Base-by-base conservation (phyloP, 2,888 invertebrate genomes). In the Creontiades dilutus region DNA sequence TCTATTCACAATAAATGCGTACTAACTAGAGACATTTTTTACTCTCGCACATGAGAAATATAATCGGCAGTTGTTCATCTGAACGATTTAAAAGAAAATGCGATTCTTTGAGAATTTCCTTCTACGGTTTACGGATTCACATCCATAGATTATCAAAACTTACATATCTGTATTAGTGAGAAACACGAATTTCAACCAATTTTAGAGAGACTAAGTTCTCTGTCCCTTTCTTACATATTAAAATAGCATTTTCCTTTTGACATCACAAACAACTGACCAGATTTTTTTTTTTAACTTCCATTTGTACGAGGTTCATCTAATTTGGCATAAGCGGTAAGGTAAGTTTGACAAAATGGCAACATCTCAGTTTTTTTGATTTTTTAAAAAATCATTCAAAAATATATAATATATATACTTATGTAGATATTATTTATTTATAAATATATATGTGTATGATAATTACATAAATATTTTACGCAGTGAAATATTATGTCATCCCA, bases 341-440 rank as follows among this genome's bases (percentile, higher is more conserved):
- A 52, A 52, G 12, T 48, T 46, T 47, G 52, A 27, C 47, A 68
- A 86, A 86, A 75, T 86, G 86, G 86, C 86, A 86, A 86, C 76
- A 52, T 37, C 28, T 78, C 82, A 82, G 23, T 52, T 80, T 46
- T n/a, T n/a, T 82, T 23, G 82, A 55, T 82, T 19, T 28, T 85
- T 85, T 61, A 4, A 85, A 57, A 85, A 85, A 85, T 57, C 86
- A 86, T 75, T 86, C 75, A 75, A 86, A 86, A 86, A 86, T 86
- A 86, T 86, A 86, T 27, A 61, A 85, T 86, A 46, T 82, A 37
- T 37, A 37, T 37, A 37, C 37, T 37, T 37, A 37, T 37, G 37
- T 37, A 37, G 82, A 48, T 48, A 47, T 47, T 82, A 82, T 82
- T 27, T 52, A 82, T 82, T 52, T 82, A 82, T 52, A 82, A 52